These are phyloP conservation scores for Parnassius orleans DNA, from an alignment of 2,888 invertebrate genomes.

Conservation along the genomic window DNA sequence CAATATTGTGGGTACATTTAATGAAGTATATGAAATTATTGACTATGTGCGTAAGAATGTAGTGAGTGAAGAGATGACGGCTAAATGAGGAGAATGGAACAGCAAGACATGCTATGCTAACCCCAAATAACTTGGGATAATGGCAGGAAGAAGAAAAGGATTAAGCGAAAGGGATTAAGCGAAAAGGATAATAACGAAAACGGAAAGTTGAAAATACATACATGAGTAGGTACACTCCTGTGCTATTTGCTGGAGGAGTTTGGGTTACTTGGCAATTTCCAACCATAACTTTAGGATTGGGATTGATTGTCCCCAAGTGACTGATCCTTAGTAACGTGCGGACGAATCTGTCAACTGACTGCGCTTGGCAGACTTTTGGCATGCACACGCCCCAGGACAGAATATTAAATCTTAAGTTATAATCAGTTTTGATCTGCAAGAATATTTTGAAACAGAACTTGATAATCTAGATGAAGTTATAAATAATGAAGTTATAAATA, in stretches of 20 bases:
- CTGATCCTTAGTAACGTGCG: slow-evolving; percentile 35
- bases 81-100: no score
- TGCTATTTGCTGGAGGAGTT: slow-evolving; percentile 23
- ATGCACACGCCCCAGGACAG: slow-evolving; percentile 45
- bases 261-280: slow-evolving; percentile 37
- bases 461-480: no score
- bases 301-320: slow-evolving; percentile 32
- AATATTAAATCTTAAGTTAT: slow-evolving; percentile 34
- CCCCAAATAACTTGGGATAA: no score
- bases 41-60: no score
- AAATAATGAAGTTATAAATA: no score
- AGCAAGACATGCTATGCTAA: no score
- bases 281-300: slow-evolving; percentile 33
- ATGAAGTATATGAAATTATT: no score
- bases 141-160: no score
- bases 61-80: no score
- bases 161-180: no score
- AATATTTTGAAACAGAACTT: neutral
- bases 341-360: slow-evolving; percentile 38
- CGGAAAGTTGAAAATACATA: slow-evolving; percentile 30
- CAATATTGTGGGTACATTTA: no score
- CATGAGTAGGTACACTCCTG: slow-evolving; percentile 36
- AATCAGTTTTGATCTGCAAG: slow-evolving; percentile 36
- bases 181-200: no score
- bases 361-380: slow-evolving; percentile 39